phyloP scores from a whole-genome alignment of 2,797 vertebrate species.

The Psittacula echo region DNA sequence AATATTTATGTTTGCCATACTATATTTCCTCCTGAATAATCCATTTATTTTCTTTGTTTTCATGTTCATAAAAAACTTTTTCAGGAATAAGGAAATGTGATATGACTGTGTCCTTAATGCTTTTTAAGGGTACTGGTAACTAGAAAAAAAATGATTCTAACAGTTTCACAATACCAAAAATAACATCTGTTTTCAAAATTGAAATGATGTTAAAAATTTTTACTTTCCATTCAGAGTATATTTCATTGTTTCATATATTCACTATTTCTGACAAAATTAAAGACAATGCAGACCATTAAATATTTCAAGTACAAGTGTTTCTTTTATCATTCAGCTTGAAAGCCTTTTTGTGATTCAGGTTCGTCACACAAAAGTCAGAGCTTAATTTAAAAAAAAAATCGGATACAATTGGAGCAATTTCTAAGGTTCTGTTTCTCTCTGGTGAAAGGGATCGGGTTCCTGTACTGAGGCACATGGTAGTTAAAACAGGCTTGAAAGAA shows the following conservation, averaged over 20 bases:
- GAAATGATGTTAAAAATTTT: background rate
- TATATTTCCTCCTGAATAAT: background rate
- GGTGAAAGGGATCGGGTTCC: background rate
- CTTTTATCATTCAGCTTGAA: background rate
- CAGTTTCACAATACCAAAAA: background rate
- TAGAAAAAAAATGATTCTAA: background rate
- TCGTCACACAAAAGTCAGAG: background rate
- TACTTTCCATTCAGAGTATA: background rate
- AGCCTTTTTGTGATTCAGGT: background rate
- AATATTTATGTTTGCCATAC: background rate
- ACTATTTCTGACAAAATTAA: background rate
- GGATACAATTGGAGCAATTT: accelerated
- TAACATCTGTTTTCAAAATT: background rate
- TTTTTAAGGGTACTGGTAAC: background rate
- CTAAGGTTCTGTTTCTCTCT: background rate
- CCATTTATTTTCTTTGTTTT: background rate
- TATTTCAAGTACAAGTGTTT: background rate
- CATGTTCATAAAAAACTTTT: accelerated
- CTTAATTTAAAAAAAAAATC: background rate
- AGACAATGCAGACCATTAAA: background rate
- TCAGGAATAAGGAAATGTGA: background rate
- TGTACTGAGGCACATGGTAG: accelerated
- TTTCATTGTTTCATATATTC: background rate
- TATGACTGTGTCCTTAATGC: background rate
- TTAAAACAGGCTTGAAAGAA: background rate